Evolutionary conservation across 2,113 vertebrate species (phyloP).

Genomic region (Malaclemys terrapin): DNA sequence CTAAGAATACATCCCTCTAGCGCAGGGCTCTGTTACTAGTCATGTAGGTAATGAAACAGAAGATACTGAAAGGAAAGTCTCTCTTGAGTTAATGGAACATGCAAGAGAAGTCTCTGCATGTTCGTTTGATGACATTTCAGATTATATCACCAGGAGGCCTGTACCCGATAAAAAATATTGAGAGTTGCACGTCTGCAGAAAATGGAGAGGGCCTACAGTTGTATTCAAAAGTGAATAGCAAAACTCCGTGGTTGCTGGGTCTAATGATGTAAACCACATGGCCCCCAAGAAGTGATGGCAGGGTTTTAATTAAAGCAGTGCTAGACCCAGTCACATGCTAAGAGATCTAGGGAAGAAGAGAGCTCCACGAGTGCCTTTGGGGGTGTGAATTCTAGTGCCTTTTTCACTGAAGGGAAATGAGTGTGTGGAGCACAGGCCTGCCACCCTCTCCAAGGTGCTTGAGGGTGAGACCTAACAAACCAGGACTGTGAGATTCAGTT

Average conservation of each 20-base stretch:
- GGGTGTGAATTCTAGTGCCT: slow-evolving; percentile 73
- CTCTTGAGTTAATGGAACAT: slow-evolving; percentile 71
- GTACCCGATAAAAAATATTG: slow-evolving; percentile 75
- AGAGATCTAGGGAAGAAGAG: slow-evolving; percentile 78
- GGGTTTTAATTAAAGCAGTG: slow-evolving; percentile 82
- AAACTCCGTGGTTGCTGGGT: slow-evolving; percentile 79
- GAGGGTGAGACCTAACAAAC: slow-evolving; percentile 65
- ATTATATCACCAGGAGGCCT: slow-evolving; percentile 72
- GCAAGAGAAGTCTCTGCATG: slow-evolving; percentile 73
- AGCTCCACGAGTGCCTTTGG: slow-evolving; percentile 76
- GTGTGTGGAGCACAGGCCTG: slow-evolving; percentile 72
- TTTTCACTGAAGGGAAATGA: slow-evolving; percentile 73
- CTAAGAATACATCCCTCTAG: slow-evolving; percentile 55
- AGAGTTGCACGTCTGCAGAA: slow-evolving; percentile 72
- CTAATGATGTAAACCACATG: slow-evolving; percentile 77
- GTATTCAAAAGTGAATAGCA: slow-evolving; percentile 79
- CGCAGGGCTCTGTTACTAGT: slow-evolving; percentile 52
- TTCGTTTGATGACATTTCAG: slow-evolving; percentile 77
- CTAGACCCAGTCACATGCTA: slow-evolving; percentile 77
- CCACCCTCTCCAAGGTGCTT: slow-evolving; percentile 57
- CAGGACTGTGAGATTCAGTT: slow-evolving; percentile 59
- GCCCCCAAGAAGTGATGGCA: slow-evolving; percentile 79
- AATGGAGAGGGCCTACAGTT: slow-evolving; percentile 75
- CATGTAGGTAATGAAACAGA: slow-evolving; percentile 69
- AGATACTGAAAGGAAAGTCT: slow-evolving; percentile 70